A percentile compares a stretch with the other conserved stretches of the same genome.
Evolutionary conservation across 2,797 vertebrate species (phyloP).

Genomic region (Lacerta bilineata): DNA sequence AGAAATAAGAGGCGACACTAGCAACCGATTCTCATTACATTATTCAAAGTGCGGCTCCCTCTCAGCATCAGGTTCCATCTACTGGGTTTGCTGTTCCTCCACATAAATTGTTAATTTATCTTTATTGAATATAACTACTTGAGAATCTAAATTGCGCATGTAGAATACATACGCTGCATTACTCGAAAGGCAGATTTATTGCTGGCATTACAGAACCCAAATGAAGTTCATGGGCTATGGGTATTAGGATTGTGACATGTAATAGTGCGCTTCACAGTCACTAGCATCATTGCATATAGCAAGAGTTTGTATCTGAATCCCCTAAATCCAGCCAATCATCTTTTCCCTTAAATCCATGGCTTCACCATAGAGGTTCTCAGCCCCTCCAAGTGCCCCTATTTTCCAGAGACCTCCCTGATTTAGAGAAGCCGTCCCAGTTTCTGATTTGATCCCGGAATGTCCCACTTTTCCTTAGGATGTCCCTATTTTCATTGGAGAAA

Average conservation of each 20-base stretch:
- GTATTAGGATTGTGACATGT: conserved; percentile 24
- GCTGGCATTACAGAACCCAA: conserved; percentile 22
- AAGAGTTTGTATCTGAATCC: conserved; percentile 3
- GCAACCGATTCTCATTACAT: conserved; percentile 11
- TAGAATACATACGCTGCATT: conserved; percentile 35
- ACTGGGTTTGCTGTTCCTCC: conserved; percentile 34
- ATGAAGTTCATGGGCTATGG: conserved; percentile 32
- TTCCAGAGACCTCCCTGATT: too few relatives aligned
- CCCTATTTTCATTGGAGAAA: too few relatives aligned
- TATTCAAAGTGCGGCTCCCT: conserved; percentile 51
- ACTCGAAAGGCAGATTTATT: conserved; percentile 38
- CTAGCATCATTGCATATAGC: conserved; percentile 26
- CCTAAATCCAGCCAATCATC: neutral
- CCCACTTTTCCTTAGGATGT: too few relatives aligned
- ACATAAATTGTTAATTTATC: conserved; percentile 58
- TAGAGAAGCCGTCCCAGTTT: too few relatives aligned
- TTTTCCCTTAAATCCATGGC: neutral
- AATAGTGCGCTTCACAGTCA: conserved; percentile 36
- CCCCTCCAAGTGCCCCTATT: too few relatives aligned
- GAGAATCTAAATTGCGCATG: conserved; percentile 55
- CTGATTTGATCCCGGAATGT: too few relatives aligned
- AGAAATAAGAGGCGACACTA: conserved; percentile 47
- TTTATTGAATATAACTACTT: conserved; percentile 46
- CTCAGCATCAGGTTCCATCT: conserved; percentile 31
- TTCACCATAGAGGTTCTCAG: neutral